A percentile compares a stretch with the other conserved stretches of the same genome.
Conservation (phyloP, 2,113 vertebrate genomes). For the Phrynosoma blainvillii region DNA sequence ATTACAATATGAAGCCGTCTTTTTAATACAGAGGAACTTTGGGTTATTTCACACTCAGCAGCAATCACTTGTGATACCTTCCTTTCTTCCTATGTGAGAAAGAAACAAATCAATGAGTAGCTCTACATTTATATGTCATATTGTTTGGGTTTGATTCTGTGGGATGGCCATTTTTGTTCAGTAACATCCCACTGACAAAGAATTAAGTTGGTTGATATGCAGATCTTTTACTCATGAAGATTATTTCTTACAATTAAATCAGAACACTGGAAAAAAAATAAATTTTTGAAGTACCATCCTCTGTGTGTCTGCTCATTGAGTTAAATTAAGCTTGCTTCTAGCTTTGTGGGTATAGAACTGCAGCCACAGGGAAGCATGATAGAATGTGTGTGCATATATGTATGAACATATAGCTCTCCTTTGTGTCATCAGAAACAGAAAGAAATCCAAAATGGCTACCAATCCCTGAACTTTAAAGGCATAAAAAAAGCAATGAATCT, state of each 20-base stretch:
- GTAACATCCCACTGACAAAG: not conserved
- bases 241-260: not conserved
- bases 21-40: not conserved
- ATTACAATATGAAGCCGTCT: not conserved
- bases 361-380: not conserved
- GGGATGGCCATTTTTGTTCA: not conserved
- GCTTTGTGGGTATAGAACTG: not conserved
- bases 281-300: not conserved
- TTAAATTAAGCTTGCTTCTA: not conserved
- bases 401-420: not conserved
- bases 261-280: not conserved
- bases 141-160: not conserved
- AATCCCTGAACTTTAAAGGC: constrained; percentile 20
- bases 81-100: too few species aligned
- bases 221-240: constrained; percentile 37
- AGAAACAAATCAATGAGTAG: not conserved
- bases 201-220: constrained; percentile 41
- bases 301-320: not conserved
- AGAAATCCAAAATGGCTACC: constrained; percentile 42
- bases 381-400: not conserved
- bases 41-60: not conserved
- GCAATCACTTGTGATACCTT: not conserved
- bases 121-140: not conserved
- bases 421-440: not conserved
- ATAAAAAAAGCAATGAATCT: too few species aligned